Base-by-base conservation (phyloP, 2,113 vertebrate genomes). In the Xiphorhynchus elegans region DNA sequence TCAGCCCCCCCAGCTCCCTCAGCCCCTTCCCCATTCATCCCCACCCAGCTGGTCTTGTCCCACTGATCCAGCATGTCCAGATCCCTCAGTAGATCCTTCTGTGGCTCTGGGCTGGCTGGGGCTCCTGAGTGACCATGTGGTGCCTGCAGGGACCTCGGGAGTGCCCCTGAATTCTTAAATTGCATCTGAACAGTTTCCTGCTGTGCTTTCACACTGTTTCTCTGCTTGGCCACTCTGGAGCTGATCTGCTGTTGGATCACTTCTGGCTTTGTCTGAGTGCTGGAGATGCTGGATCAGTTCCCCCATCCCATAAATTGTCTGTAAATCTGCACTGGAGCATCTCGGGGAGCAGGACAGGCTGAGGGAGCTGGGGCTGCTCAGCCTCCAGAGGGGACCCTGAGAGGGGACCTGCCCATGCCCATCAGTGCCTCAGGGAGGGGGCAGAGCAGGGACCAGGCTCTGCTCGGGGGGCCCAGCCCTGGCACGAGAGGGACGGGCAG, bases 101-200 rank as follows among this genome's bases (percentile, higher is more conserved):
- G 4, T 40, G 69, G 26, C 44, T n/a, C 19, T 1, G 2, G 35
- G 11, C 0, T 26, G 28, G 11, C 50, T 1, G 5, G 24, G 17
- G n/a, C 64, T 78, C 14, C 68, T 58, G 42, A 7, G 13, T 0
- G 0, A 7, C 17, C 40, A 7, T 0, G 2, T 35, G 49, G 53
- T 46, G 40, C 66, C 66, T 87, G 35, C 42, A 53, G 49, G 25
- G 42, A 74, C n/a, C 18, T 79, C 73, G 13, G 42, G 44, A 84
- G 10, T 1, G 6, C 59, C 44, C 37, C 49, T 58, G 62, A 18
- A 13, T 37, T 37, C 33, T 58, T 79, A 55, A 52, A 58, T 40
- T 9, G 25, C 0, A 0, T 53, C 79, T 69, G 49, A 31, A 42
- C 29, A 16, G 21, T 42, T 56, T 70, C 62, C 55, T 33, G 37